Percentiles rank a stretch among this genome's conserved stretches.
Evolutionary conservation across 2,888 invertebrate species (phyloP).

Genomic region (Hirtodrosophila trivittata): DNA sequence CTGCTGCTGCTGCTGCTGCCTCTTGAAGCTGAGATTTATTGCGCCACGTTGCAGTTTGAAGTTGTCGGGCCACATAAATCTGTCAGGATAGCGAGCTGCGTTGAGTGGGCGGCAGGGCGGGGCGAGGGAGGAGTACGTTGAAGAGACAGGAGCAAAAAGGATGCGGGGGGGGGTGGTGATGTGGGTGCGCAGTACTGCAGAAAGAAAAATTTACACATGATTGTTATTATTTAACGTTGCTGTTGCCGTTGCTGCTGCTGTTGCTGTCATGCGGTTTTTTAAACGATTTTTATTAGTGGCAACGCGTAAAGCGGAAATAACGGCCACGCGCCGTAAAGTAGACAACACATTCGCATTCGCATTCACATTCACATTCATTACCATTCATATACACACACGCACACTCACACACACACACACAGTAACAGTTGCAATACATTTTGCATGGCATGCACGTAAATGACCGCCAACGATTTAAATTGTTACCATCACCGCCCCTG

Average conservation of each 20-base stretch:
- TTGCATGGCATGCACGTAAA: conserved; percentile 77
- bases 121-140: fast-evolving
- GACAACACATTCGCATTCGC: conserved; percentile 58
- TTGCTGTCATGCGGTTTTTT: conserved; percentile 73
- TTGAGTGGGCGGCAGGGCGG: conserved; percentile 11
- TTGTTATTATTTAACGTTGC: conserved; percentile 74
- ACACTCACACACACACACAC: neutral
- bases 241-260: conserved; percentile 26
- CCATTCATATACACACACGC: neutral
- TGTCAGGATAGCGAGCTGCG: conserved; percentile 36
- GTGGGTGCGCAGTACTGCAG: too few relatives aligned
- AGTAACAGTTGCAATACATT: conserved; percentile 43
- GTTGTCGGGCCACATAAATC: conserved; percentile 74
- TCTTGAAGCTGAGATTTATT: conserved; percentile 70
- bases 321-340: conserved; percentile 79
- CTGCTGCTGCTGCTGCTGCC: conserved; percentile 23
- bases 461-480: conserved; percentile 78
- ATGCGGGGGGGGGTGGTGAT: too few relatives aligned
- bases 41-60: conserved; percentile 74
- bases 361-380: conserved; percentile 1
- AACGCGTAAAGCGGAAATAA: conserved; percentile 74
- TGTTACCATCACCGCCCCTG: conserved; percentile 44
- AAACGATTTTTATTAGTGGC: conserved; percentile 77
- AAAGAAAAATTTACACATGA: conserved; percentile 65
- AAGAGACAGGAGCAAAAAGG: neutral